phyloP scores from a whole-genome alignment of 2,797 vertebrate species.

The Lithobates sylvaticus region DNA sequence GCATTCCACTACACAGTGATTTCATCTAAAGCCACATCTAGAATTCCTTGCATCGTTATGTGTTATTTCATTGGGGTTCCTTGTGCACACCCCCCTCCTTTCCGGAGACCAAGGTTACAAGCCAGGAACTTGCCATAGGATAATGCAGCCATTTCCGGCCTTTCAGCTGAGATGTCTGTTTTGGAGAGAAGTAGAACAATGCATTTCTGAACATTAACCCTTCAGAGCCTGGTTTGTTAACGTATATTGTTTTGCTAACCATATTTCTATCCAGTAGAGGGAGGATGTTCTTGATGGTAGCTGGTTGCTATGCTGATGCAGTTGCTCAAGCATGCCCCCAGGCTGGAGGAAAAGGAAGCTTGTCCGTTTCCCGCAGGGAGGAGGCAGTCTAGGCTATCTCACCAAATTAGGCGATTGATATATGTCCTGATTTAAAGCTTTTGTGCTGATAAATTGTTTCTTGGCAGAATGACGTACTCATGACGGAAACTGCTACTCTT shows the following conservation, averaged over 20 bases:
- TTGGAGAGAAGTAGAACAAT: conserved; percentile 47
- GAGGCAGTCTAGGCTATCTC: conserved; percentile 26
- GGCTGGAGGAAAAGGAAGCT: conserved; percentile 49
- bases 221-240: not conserved
- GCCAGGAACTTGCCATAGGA: conserved; percentile 47
- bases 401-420: conserved; percentile 15
- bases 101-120: conserved; percentile 55
- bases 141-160: conserved; percentile 58
- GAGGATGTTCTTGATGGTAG: conserved; percentile 55
- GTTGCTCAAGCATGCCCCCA: conserved; percentile 42
- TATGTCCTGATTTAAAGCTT: conserved; percentile 32
- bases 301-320: conserved; percentile 34
- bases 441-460: conserved; percentile 8
- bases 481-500: conserved; percentile 5
- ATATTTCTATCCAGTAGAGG: conserved; percentile 17
- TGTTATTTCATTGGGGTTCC: conserved; percentile 23
- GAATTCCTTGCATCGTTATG: conserved; percentile 32
- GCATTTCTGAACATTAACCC: conserved; percentile 39
- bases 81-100: conserved; percentile 30
- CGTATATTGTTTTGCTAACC: conserved; percentile 13
- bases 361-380: conserved; percentile 45
- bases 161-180: conserved; percentile 50
- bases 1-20: conserved; percentile 20
- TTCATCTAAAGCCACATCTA: not conserved
- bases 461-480: not conserved